Conservation (phyloP, 2,888 invertebrate species). For the Netelia virgata region DNA sequence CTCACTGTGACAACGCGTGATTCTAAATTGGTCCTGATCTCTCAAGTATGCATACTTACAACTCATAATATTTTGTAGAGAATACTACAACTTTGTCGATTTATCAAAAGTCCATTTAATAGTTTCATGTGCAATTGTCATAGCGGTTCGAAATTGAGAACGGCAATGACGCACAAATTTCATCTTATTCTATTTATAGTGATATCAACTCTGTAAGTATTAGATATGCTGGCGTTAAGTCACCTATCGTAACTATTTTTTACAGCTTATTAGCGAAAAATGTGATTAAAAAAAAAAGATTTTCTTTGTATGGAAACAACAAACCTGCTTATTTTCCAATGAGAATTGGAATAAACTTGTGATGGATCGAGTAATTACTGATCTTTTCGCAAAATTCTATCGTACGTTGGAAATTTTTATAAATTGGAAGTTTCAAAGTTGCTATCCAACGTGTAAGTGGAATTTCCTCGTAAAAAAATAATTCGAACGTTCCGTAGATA, state of each 20-base stretch:
- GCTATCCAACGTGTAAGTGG: not conserved
- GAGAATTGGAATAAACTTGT: conserved; percentile 4
- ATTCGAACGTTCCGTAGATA: not conserved
- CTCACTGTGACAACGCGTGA: conserved; percentile 71
- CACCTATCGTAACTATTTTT: conserved; percentile 37
- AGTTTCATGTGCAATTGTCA: not conserved
- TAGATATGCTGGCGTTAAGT: conserved; percentile 42
- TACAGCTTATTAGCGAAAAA: conserved; percentile 24
- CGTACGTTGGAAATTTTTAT: too few relatives aligned
- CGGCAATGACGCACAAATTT: not conserved
- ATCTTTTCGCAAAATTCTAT: too few relatives aligned
- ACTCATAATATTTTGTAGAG: not conserved
- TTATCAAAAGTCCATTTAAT: not conserved
- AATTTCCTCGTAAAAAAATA: conserved; percentile 3
- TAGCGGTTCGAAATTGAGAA: not conserved
- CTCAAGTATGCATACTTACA: conserved; percentile 16
- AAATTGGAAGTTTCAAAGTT: too few relatives aligned
- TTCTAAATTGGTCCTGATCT: conserved; percentile 79
- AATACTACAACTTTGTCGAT: not conserved
- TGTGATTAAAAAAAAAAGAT: not conserved
- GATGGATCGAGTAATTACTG: not conserved
- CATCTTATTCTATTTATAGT: not conserved
- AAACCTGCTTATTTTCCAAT: conserved; percentile 1
- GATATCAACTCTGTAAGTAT: conserved; percentile 26
- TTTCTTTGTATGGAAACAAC: conserved; percentile 11